A percentile compares a stretch with the other conserved stretches of the same genome.
Evolutionary conservation across 1,140 invertebrate species (phyloP).

Genomic region (Camponotus floridanus): DNA sequence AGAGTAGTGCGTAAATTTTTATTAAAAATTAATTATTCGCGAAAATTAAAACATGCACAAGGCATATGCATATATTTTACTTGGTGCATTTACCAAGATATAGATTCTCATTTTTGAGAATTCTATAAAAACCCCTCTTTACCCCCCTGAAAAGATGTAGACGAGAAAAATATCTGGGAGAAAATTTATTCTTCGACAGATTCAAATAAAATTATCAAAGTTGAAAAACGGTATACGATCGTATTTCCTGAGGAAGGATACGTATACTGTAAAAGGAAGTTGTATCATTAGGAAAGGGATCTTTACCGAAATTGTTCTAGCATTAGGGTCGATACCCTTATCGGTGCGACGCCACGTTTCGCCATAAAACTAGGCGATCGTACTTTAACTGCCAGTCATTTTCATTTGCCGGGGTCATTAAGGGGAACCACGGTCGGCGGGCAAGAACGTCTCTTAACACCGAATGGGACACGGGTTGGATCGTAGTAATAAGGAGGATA

Average conservation of each 20-base stretch:
- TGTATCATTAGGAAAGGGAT: conserved; percentile 36
- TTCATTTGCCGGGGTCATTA: conserved; percentile 81
- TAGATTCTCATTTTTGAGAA: too few relatives aligned
- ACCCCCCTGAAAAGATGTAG: too few relatives aligned
- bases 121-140: too few relatives aligned
- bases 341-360: conserved; percentile 67
- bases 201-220: background rate
- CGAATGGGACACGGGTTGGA: conserved; percentile 51
- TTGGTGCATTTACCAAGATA: too few relatives aligned
- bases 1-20: too few relatives aligned
- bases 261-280: conserved; percentile 12
- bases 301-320: conserved; percentile 75
- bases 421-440: conserved; percentile 53
- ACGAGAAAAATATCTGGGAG: too few relatives aligned
- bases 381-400: conserved; percentile 79
- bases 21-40: too few relatives aligned
- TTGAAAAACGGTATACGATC: background rate
- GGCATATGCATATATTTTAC: too few relatives aligned
- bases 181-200: background rate
- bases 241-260: background rate
- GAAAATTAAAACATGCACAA: too few relatives aligned
- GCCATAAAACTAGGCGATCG: conserved; percentile 77
- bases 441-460: conserved; percentile 11
- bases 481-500: conserved; percentile 64
- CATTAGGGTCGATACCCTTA: conserved; percentile 74